Evolutionary conservation across 2,113 vertebrate genomes (phyloP).

Genomic region (Zosterops hypoxanthus): DNA sequence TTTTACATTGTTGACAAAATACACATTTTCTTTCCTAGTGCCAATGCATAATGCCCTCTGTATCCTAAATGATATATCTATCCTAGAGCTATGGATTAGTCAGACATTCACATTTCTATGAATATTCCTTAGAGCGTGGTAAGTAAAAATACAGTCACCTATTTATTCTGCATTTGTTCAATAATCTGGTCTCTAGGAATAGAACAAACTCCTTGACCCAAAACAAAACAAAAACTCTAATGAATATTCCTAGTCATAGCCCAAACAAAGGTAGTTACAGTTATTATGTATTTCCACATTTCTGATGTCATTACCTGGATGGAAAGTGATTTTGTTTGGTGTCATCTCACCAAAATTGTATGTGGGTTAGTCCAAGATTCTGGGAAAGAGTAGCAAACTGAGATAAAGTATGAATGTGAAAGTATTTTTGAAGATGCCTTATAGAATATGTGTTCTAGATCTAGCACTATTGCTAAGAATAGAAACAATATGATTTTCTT

Average conservation of each 20-base stretch:
- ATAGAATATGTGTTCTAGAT: neutral
- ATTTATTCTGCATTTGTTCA: neutral
- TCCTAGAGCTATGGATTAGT: neutral
- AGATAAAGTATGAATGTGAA: neutral
- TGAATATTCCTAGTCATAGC: neutral
- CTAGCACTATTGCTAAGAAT: neutral
- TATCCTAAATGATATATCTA: neutral
- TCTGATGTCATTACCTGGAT: neutral
- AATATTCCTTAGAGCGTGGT: neutral
- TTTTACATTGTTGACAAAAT: neutral
- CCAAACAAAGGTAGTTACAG: neutral
- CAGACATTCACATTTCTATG: neutral
- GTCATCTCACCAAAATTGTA: neutral
- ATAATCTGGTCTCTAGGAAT: neutral
- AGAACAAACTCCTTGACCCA: neutral
- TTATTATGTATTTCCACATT: neutral
- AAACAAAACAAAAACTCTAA: neutral
- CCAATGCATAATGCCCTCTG: neutral
- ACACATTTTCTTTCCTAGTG: neutral
- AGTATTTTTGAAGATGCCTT: neutral
- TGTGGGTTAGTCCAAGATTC: neutral
- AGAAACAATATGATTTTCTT: neutral
- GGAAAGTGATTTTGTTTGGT: neutral
- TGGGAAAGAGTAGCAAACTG: neutral
- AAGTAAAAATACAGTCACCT: neutral